phyloP scores from a whole-genome alignment of 2,113 vertebrate species.

The Odobenus rosmarus region DNA sequence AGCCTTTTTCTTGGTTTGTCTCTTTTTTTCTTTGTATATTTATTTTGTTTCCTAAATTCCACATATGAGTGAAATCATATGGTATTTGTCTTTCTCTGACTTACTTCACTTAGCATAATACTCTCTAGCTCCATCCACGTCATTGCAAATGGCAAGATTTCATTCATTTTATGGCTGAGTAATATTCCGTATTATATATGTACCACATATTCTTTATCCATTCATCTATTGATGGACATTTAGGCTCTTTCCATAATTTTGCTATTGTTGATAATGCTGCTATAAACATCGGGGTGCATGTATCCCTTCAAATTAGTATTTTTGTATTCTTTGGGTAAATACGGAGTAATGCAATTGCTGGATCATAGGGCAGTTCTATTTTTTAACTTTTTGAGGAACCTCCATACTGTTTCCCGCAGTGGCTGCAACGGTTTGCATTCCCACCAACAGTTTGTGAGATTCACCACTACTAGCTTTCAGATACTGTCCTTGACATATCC shows the following conservation, averaged over 20 bases:
- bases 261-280: too few species aligned
- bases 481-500: background rate
- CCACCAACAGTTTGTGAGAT: background rate
- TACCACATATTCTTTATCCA: background rate
- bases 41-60: background rate
- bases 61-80: background rate
- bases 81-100: background rate
- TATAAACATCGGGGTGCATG: too few species aligned
- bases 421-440: background rate
- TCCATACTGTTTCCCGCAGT: background rate
- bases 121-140: background rate
- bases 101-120: background rate
- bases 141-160: background rate
- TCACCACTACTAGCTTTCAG: background rate
- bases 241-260: too few species aligned
- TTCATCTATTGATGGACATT: too few species aligned
- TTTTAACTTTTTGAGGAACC: background rate
- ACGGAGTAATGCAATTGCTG: too few species aligned
- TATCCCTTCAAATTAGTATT: too few species aligned
- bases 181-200: background rate
- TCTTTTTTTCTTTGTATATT: too few species aligned
- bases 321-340: too few species aligned
- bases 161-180: background rate
- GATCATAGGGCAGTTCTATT: too few species aligned
- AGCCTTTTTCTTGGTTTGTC: background rate